Percentiles rank a stretch among this genome's conserved stretches.
Evolutionary conservation across 2,888 invertebrate species (phyloP).

Genomic region (Thecophora atra): DNA sequence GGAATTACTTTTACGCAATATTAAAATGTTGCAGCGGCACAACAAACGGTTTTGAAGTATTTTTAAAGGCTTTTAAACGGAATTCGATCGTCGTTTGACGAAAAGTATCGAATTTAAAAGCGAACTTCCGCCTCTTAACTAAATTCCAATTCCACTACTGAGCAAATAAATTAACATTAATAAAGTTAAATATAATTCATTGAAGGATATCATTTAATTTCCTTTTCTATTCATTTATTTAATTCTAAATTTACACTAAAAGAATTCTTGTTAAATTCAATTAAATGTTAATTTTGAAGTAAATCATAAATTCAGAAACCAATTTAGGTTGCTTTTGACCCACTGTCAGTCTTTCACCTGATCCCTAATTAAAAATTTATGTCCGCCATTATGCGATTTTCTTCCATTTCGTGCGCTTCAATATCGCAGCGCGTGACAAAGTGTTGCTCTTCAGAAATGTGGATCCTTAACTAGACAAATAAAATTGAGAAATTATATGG

Average conservation of each 20-base stretch:
- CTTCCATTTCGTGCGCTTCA: conserved; percentile 59
- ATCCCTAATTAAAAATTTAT: conserved; percentile 16
- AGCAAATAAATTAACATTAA: too few species aligned
- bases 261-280: neutral
- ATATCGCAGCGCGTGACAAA: conserved; percentile 3
- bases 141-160: too few species aligned
- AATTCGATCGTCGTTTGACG: conserved; percentile 34
- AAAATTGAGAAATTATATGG: conserved; percentile 3
- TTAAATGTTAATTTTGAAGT: neutral
- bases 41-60: neutral
- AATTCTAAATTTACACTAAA: too few species aligned
- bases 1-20: neutral
- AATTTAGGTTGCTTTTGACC: neutral
- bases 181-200: too few species aligned
- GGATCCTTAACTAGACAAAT: neutral
- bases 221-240: too few species aligned
- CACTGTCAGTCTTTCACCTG: neutral
- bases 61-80: conserved; percentile 24
- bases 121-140: conserved; percentile 23
- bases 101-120: conserved; percentile 20
- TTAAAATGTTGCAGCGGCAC: neutral
- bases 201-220: too few species aligned
- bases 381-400: conserved; percentile 46
- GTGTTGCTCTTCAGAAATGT: neutral
- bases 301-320: neutral